Base-by-base conservation (phyloP, 2,113 vertebrate genomes). In the Macrotis lagotis region DNA sequence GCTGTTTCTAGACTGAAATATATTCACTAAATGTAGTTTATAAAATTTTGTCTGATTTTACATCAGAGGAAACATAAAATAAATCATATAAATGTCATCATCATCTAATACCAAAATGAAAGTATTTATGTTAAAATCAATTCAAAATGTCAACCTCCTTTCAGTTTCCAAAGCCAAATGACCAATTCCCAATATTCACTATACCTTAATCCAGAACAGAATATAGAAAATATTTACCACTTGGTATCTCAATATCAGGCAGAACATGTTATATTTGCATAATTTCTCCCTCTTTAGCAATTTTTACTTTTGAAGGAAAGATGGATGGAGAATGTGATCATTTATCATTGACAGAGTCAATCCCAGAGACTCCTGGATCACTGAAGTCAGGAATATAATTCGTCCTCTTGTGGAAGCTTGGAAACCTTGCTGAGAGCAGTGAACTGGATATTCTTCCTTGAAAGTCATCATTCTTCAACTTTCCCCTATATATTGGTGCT, bases 21-120 rank as follows among this genome's bases (percentile, higher is more conserved):
- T 48, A 44, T 55, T 90, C 47, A 55, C 26, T 50, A 25, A 51
- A 47, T 16, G 49, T 28, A 47, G 47, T 50, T 90, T 51, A 91
- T 19, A 26, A 92, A 94, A 28, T 19, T 37, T 50, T 52, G 28
- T 24, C 66, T 48, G 16, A 37, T 83, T 83, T 83, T 83, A 22
- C 66, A 83, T 83, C 19, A 83, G 37, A 83, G 19, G n/a, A 44
- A 83, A 83, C 66, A 83, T 44, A 74, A n/a, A 74, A n/a, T 12
- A 74, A 74, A n/a, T 44, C 37, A 8, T 83, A 19, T 22, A 83
- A 83, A 83, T 44, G n/a, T 83, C 66, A 37, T 0, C 44, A 51
- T 91, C 92, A 91, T 94, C 49, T 59, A 59, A 88, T 88, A 55
- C 16, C 31, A 93, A 95, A 55, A 31, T n/a, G 25, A n/a, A 89